Conservation (phyloP, 2,888 invertebrate species). For the Nowickia ferox region DNA sequence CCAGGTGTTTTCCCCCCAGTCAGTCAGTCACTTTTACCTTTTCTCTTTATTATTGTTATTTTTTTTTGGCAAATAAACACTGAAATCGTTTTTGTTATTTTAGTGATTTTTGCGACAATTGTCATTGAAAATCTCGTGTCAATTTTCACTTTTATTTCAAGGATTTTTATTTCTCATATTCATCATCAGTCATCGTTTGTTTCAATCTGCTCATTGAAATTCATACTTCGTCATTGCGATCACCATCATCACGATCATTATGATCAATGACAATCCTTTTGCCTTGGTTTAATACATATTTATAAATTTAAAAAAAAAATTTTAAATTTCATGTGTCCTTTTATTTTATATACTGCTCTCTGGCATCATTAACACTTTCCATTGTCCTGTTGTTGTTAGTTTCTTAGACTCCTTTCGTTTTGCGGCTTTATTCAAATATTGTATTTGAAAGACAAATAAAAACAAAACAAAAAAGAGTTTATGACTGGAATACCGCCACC, state of each 20-base stretch:
- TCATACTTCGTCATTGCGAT: slow-evolving; percentile 42
- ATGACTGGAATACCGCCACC: slow-evolving; percentile 61
- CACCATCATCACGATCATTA: slow-evolving; percentile 54
- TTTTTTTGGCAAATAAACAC: slow-evolving; percentile 59
- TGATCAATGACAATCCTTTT: slow-evolving; percentile 67
- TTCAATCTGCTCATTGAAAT: slow-evolving; percentile 48
- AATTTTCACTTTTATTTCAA: slow-evolving; percentile 72
- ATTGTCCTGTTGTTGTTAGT: slow-evolving; percentile 58
- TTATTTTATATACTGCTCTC: slow-evolving; percentile 29
- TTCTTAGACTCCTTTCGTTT: slow-evolving; percentile 49
- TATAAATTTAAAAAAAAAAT: slow-evolving; percentile 15
- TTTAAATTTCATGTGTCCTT: slow-evolving; percentile 26
- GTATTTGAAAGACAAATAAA: slow-evolving; percentile 41
- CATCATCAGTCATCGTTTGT: slow-evolving; percentile 62
- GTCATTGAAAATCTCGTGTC: slow-evolving; percentile 71
- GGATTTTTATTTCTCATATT: slow-evolving; percentile 62
- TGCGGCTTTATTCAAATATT: slow-evolving; percentile 73
- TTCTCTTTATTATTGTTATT: background rate
- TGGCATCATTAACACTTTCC: slow-evolving; percentile 74
- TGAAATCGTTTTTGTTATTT: slow-evolving; percentile 43
- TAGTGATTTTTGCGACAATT: slow-evolving; percentile 67
- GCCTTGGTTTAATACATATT: slow-evolving; percentile 54
- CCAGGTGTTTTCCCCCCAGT: slow-evolving; percentile 60
- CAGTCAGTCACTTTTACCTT: too few species aligned
- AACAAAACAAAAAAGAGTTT: slow-evolving; percentile 55